Evolutionary conservation across 2,113 vertebrate species (phyloP), one percentile per base, ranked within the genome.

Genomic region (Boulengeromyrus knoepffleri): DNA sequence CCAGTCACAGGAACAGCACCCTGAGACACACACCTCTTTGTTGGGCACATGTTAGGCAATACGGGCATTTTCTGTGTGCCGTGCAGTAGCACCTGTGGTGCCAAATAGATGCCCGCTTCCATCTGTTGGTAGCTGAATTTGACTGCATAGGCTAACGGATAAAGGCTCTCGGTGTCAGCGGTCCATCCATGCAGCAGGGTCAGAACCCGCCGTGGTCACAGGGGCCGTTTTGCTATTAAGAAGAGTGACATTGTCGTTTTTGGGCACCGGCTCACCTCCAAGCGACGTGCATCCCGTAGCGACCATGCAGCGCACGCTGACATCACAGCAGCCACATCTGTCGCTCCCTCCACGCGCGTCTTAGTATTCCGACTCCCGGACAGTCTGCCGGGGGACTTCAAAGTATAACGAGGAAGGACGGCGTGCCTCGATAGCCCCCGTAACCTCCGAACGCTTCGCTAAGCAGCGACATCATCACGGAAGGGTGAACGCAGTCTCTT

Each of bases 401-500:
- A 46, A 62, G 5, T 50, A 39, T 62, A 66, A 77, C 62, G 47
- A 19, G 17, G 19, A 52, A 87, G 90, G 88, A 27, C 88, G n/a
- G 47, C 6, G 87, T 89, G 31, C 19, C 17, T 62, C 21, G 83
- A 91, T 89, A 86, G 89, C 31, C 7, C 58, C 88, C 45, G 88
- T n/a, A 21, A 74, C 47, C 88, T 56, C 47, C 42, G 0, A 45
- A n/a, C 7, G 46, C 88, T 86, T 89, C 45, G n/a, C 80, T 46
- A 42, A 53, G 53, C 77, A 70, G 88, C 56, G 8, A 66, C 47
- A 62, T 50, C 85, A 39, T 85, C 24, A 77, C 88, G 12, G 70
- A 90, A 91, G 90, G 90, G 89, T 91, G 89, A 89, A 80, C 52
- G 56, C 77, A 52, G 88, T 89, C 88, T 36, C 46, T 85, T 89